Percentiles rank a stretch among this genome's conserved stretches.
Evolutionary conservation across 2,797 vertebrate species (phyloP).

Genomic region (Sebastolobus altivelis): DNA sequence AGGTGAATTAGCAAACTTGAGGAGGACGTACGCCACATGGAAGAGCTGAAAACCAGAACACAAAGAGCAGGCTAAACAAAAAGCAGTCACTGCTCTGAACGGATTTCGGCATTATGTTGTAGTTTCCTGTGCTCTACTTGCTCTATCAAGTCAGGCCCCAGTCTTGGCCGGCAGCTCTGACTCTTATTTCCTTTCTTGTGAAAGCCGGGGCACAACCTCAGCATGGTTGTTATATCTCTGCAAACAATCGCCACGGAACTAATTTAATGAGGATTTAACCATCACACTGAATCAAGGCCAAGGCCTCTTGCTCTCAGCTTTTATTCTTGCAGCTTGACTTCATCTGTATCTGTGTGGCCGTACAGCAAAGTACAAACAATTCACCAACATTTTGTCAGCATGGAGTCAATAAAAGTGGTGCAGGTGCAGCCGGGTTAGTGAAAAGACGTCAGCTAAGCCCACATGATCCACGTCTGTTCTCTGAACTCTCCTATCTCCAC

Average conservation of each 20-base stretch:
- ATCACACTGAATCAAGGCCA: background rate
- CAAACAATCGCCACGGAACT: constrained; percentile 17
- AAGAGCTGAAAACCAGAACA: constrained; percentile 88
- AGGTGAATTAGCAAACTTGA: constrained; percentile 97
- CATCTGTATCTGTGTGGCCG: constrained; percentile 11
- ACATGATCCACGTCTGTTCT: constrained; percentile 58
- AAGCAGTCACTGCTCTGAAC: constrained; percentile 29
- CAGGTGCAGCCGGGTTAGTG: constrained; percentile 61
- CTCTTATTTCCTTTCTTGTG: constrained; percentile 55
- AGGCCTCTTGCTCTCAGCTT: constrained; percentile 27
- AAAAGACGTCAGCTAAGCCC: constrained; percentile 62
- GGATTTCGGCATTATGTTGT: constrained; percentile 53
- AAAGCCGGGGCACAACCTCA: constrained; percentile 28
- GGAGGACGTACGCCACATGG: constrained; percentile 94
- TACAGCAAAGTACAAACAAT: constrained; percentile 36
- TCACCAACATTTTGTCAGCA: constrained; percentile 40
- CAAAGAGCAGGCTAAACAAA: constrained; percentile 67
- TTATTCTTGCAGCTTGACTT: constrained; percentile 13
- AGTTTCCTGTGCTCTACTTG: constrained; percentile 60
- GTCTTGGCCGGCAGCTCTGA: constrained; percentile 45
- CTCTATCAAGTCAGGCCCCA: constrained; percentile 24
- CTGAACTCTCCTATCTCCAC: constrained; percentile 61
- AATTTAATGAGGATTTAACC: constrained; percentile 28
- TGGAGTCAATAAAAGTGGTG: constrained; percentile 54
- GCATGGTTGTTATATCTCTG: constrained; percentile 11